Conservation (phyloP, 2,888 invertebrate genomes). For the Griposia aprilina region DNA sequence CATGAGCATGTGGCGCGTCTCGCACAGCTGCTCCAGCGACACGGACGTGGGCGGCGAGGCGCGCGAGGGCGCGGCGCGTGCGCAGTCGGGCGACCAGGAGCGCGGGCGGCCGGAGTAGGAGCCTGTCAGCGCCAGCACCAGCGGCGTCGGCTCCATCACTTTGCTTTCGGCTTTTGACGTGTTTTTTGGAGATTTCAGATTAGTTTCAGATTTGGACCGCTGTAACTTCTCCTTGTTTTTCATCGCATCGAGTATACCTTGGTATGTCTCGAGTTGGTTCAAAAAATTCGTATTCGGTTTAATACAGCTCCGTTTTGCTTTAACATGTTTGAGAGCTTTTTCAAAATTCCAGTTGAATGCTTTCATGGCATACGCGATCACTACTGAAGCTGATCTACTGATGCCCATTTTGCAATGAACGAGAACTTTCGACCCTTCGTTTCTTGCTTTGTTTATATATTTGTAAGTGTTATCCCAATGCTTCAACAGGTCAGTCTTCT, state of each 20-base stretch:
- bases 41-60: slow-evolving; percentile 92
- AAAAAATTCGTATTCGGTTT: slow-evolving; percentile 99
- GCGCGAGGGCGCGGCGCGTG: slow-evolving; percentile 90
- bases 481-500: slow-evolving; percentile 98
- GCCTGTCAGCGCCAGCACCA: slow-evolving; percentile 90
- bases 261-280: slow-evolving; percentile 98
- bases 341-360: slow-evolving; percentile 98
- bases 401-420: slow-evolving; percentile 99
- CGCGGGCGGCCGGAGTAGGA: slow-evolving; percentile 90
- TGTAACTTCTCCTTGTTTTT: slow-evolving; percentile 98
- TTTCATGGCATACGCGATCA: slow-evolving; percentile 99
- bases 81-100: slow-evolving; percentile 94
- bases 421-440: slow-evolving; percentile 97
- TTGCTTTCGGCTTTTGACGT: slow-evolving; percentile 90
- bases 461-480: slow-evolving; percentile 99
- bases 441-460: slow-evolving; percentile 98
- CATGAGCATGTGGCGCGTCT: slow-evolving; percentile 95
- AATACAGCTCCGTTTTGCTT: slow-evolving; percentile 97
- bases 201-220: slow-evolving; percentile 98
- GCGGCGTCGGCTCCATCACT: slow-evolving; percentile 91
- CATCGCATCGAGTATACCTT: slow-evolving; percentile 98
- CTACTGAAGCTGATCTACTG: slow-evolving; percentile 99
- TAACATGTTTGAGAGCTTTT: slow-evolving; percentile 97
- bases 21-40: slow-evolving; percentile 92
- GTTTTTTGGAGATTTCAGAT: slow-evolving; percentile 93